Base-by-base conservation (phyloP, 2,888 invertebrate genomes). In the Limnephilus marmoratus region DNA sequence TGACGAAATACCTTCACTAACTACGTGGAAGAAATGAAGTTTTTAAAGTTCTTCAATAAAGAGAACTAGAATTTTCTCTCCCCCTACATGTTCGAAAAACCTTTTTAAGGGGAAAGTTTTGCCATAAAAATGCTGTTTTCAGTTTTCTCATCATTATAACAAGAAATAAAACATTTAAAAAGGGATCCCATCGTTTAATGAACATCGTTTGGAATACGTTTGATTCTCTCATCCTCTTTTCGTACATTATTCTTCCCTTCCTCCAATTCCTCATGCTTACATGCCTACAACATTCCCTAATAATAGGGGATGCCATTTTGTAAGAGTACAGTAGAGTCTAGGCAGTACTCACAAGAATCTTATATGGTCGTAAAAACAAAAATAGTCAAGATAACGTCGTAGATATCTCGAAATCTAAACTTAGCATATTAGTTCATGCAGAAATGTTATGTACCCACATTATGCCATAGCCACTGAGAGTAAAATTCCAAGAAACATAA, bases 61-160 rank as follows among this genome's bases (percentile, higher is more conserved):
- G n/a, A 24, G 24, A n/a, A 68, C 68, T 9, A 68, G 0, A 24
- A 68, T 7, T 24, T 68, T 68, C 24, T 24, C 24, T 9, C 24
- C 68, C 68, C 68, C 4, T n/a, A 18, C 24, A 68, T 68, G 9
- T 68, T 24, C 2, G 24, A 68, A 68, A 24, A 68, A 24, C 24
- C 68, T 24, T 45, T 29, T 1, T 3, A 68, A n/a, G 13, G 88
- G 88, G 34, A 88, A 88, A 88, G 88, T 88, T 88, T 68, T 68
- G 49, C 68, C 49, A 88, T 68, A 88, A 49, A 68, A 68, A 31
- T 88, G n/a, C 13, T 88, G 68, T 88, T 45, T 68, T 68, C 88
- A 31, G 34, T 53, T 12, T 86, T 86, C 37, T 86, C 45, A 86
- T 86, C 29, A 45, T 86, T 45, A 45, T 45, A n/a, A 68, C 24